phyloP scores from a whole-genome alignment of 2,888 invertebrate genomes.

The Acholoe squamosa region DNA sequence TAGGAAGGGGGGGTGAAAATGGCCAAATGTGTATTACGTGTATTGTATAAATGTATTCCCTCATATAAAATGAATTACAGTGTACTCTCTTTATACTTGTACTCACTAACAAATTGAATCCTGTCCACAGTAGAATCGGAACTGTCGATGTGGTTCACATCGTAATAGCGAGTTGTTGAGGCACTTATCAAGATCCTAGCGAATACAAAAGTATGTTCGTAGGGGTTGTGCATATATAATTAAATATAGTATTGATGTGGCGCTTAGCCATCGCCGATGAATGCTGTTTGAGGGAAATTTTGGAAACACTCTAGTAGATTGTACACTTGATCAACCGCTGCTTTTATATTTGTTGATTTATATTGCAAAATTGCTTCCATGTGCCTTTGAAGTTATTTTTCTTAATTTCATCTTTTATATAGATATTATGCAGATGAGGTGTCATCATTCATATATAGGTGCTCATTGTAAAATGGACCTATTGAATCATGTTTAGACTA shows the following conservation, averaged over 20 bases:
- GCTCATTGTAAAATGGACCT: too few relatives aligned
- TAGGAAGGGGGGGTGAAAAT: too few relatives aligned
- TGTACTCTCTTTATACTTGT: not conserved
- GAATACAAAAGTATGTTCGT: not conserved
- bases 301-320: too few relatives aligned
- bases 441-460: too few relatives aligned
- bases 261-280: not conserved
- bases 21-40: not conserved
- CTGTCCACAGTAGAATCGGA: conserved; percentile 44
- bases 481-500: too few relatives aligned
- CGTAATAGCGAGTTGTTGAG: not conserved
- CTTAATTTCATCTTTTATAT: too few relatives aligned
- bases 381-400: too few relatives aligned
- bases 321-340: too few relatives aligned
- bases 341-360: not conserved
- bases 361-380: too few relatives aligned
- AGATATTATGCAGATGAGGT: too few relatives aligned
- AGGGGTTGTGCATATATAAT: not conserved
- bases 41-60: not conserved
- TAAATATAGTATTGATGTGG: not conserved
- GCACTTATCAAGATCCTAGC: not conserved
- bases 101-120: conserved; percentile 26
- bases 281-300: too few relatives aligned
- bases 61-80: not conserved
- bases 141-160: conserved; percentile 40